Conservation (phyloP, 2,888 invertebrate genomes). For the Macropis europaea region DNA sequence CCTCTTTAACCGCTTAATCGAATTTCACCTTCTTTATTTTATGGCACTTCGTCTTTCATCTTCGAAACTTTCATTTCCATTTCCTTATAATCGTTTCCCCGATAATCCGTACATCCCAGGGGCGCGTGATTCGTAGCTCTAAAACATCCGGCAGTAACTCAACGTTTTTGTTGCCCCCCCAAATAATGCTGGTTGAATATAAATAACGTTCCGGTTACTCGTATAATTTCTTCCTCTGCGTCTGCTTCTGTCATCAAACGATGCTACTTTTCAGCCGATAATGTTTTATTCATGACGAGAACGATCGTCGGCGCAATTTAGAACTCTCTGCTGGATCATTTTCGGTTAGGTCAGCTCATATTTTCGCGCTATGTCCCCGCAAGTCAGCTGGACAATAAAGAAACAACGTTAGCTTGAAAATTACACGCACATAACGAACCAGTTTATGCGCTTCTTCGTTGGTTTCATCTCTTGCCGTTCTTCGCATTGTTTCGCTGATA, state of each 20-base stretch:
- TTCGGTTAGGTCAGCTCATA: too few species aligned
- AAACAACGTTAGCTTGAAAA: neutral
- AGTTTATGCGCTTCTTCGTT: neutral
- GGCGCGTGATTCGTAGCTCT: neutral
- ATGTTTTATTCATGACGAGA: neutral
- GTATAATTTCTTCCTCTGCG: conserved; percentile 7
- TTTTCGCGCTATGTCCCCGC: neutral
- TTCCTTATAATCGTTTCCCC: too few species aligned
- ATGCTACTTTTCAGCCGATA: neutral
- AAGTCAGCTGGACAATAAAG: neutral
- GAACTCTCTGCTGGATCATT: neutral
- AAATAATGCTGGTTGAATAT: conserved; percentile 3
- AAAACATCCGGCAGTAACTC: conserved; percentile 2
- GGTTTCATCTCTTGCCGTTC: neutral
- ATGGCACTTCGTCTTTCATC: too few species aligned
- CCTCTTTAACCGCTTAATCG: too few species aligned
- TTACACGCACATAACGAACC: neutral
- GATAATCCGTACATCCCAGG: too few species aligned
- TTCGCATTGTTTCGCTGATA: neutral
- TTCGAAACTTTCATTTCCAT: too few species aligned
- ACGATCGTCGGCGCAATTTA: neutral
- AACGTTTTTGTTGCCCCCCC: neutral
- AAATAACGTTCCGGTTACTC: neutral
- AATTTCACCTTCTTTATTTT: too few species aligned
- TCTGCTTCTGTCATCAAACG: neutral